phyloP scores from a whole-genome alignment of 2,888 invertebrate species.

The Tetramorium bicarinatum region DNA sequence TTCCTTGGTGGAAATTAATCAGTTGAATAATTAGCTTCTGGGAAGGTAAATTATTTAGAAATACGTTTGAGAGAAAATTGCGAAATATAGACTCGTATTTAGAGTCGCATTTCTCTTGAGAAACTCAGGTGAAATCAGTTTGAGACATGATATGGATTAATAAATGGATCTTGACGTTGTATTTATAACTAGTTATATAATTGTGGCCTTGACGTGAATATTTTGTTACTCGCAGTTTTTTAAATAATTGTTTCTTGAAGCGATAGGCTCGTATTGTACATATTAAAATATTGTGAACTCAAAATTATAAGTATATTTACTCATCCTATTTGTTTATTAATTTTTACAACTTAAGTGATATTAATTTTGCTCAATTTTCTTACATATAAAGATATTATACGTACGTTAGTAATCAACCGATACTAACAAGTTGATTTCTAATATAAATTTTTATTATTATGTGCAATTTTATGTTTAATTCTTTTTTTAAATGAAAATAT shows the following conservation, averaged over 20 bases:
- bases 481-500: background rate
- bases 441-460: background rate
- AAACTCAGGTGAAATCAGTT: background rate
- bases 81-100: background rate
- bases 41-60: slow-evolving; percentile 21
- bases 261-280: background rate
- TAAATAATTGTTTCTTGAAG: background rate
- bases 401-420: background rate
- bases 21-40: slow-evolving; percentile 22
- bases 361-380: background rate
- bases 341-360: background rate
- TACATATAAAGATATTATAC: background rate
- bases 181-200: background rate
- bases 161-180: background rate
- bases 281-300: background rate
- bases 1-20: slow-evolving; percentile 25
- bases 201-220: background rate
- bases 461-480: background rate
- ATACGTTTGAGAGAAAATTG: slow-evolving; percentile 6
- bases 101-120: background rate
- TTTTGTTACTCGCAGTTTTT: background rate
- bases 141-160: background rate
- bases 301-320: background rate
- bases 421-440: background rate
- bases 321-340: background rate